These are phyloP conservation scores for Etheostoma perlongum DNA, from an alignment of 2,797 vertebrate species.

Conservation along the genomic window DNA sequence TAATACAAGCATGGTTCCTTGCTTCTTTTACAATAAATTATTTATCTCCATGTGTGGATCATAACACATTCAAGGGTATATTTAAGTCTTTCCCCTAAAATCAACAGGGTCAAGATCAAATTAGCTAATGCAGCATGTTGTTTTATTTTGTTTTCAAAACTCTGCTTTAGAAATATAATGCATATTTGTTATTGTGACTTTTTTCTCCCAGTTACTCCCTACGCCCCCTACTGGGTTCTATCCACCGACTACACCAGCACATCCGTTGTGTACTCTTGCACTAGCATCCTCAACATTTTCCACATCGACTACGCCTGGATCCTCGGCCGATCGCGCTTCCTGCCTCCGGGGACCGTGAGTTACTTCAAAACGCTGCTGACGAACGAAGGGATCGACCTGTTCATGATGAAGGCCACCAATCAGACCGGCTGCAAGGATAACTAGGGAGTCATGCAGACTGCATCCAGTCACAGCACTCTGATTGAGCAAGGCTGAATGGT, in stretches of 20 bases:
- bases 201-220: conserved; percentile 78
- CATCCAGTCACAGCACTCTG: not conserved
- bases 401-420: conserved; percentile 76
- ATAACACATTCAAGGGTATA: not conserved
- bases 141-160: not conserved
- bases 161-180: not conserved
- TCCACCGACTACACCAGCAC: conserved; percentile 81
- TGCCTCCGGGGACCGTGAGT: conserved; percentile 53
- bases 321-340: conserved; percentile 77
- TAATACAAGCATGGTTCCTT: too few relatives aligned
- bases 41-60: not conserved
- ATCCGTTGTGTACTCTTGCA: conserved; percentile 84
- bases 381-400: conserved; percentile 74
- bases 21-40: too few relatives aligned
- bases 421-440: conserved; percentile 77
- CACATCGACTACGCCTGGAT: conserved; percentile 84
- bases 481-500: not conserved
- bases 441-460: conserved; percentile 10
- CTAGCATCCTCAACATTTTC: conserved; percentile 78
- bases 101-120: not conserved
- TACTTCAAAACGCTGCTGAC: conserved; percentile 74
- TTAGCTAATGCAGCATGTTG: not conserved
- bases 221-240: conserved; percentile 83
- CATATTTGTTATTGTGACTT: not conserved
- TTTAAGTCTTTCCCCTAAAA: not conserved